Conservation (phyloP, 2,797 vertebrate species). For the Betta splendens region DNA sequence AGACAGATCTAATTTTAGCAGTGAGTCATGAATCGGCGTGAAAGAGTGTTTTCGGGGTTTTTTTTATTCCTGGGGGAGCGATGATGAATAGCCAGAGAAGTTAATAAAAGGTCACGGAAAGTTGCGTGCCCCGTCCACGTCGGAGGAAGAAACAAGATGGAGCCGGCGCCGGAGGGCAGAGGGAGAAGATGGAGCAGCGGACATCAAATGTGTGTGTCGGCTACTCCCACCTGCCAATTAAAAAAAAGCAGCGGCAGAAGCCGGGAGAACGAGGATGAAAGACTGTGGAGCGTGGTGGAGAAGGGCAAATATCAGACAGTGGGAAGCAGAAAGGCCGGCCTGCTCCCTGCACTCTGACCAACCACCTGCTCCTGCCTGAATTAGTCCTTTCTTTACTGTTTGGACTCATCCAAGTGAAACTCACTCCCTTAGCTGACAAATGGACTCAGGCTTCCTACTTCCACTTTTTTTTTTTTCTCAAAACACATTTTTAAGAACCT, state of each 20-base stretch:
- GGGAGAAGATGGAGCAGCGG: conserved; percentile 35
- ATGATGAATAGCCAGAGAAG: conserved; percentile 54
- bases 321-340: conserved; percentile 43
- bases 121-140: conserved; percentile 42
- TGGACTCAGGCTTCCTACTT: conserved; percentile 55
- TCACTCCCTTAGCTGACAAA: conserved; percentile 66
- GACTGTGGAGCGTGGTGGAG: conserved; percentile 32
- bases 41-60: conserved; percentile 50
- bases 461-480: conserved; percentile 44
- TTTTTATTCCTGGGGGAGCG: conserved; percentile 45
- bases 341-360: conserved; percentile 58
- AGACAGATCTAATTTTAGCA: conserved; percentile 30
- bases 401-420: conserved; percentile 71
- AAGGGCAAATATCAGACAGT: conserved; percentile 63
- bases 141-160: conserved; percentile 11
- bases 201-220: conserved; percentile 58
- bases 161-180: conserved; percentile 45
- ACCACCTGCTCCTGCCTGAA: conserved; percentile 77
- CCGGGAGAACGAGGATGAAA: conserved; percentile 56
- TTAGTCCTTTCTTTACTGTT: conserved; percentile 77
- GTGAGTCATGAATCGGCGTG: conserved; percentile 42
- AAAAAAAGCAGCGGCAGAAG: conserved; percentile 39
- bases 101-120: conserved; percentile 64
- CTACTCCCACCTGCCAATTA: conserved; percentile 71
- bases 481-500: conserved; percentile 58